Evolutionary conservation across 2,113 vertebrate genomes (phyloP).

Genomic region (Anser cygnoides): DNA sequence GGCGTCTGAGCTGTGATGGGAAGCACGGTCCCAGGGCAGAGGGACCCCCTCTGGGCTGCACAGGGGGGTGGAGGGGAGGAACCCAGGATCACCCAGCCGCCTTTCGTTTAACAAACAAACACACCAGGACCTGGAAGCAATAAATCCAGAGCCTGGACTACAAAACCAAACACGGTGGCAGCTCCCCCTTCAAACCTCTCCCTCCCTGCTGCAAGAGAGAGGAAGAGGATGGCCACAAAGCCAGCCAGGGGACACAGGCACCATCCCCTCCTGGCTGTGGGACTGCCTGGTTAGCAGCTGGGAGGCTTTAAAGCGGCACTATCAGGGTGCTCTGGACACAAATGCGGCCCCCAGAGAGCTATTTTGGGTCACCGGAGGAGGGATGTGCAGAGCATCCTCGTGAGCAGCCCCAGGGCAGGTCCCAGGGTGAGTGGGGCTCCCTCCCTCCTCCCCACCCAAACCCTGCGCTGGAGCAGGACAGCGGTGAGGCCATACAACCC

Average conservation of each 20-base stretch:
- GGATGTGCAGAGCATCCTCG: neutral
- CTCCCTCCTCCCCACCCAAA: neutral
- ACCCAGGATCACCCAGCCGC: neutral
- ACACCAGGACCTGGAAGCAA: constrained; percentile 64
- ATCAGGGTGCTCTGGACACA: neutral
- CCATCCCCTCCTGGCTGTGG: rapidly evolving
- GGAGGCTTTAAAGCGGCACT: neutral
- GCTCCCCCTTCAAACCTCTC: neutral
- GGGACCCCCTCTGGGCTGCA: neutral
- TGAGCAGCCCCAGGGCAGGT: neutral
- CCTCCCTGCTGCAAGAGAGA: neutral
- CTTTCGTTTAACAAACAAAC: constrained; percentile 45
- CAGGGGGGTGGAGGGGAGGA: neutral
- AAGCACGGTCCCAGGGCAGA: rapidly evolving
- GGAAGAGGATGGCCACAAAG: neutral
- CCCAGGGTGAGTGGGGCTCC: neutral
- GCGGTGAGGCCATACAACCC: no score
- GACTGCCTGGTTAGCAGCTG: neutral
- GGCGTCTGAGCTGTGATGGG: neutral
- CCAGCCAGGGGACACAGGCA: neutral
- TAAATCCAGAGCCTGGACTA: constrained; percentile 45
- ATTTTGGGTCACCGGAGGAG: neutral
- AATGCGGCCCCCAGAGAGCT: neutral
- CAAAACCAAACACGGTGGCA: constrained; percentile 27
- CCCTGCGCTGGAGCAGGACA: no score